Evolutionary conservation across 2,113 vertebrate genomes (phyloP).

Genomic region (Asarcornis scutulata): DNA sequence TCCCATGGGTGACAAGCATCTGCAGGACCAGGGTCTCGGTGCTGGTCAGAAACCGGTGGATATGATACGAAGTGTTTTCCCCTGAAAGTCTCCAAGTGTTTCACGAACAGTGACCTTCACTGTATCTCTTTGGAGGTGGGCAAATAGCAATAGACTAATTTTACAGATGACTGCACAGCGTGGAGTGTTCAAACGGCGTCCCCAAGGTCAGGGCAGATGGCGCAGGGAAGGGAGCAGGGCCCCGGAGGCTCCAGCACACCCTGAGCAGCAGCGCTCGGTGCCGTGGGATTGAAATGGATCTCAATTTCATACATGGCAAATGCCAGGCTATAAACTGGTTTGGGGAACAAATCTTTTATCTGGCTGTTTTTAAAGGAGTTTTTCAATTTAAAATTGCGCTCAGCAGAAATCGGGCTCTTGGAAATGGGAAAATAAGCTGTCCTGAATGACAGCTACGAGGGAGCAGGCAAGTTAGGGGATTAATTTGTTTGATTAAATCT

Average conservation of each 20-base stretch:
- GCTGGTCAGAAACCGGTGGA: not conserved
- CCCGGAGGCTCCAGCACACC: not conserved
- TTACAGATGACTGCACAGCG: slow-evolving; percentile 52
- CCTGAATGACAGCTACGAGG: slow-evolving; percentile 37
- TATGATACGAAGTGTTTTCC: accelerated
- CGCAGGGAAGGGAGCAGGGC: not conserved
- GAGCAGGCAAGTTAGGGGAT: slow-evolving; percentile 8
- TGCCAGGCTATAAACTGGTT: not conserved
- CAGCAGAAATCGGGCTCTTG: not conserved
- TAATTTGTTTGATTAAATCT: slow-evolving; percentile 70
- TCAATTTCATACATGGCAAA: slow-evolving; percentile 29
- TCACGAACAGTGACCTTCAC: not conserved
- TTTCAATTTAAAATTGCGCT: slow-evolving; percentile 45
- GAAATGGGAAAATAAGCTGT: slow-evolving; percentile 46
- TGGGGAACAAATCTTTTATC: slow-evolving; percentile 46
- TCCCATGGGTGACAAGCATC: accelerated
- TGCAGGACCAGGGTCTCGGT: not conserved
- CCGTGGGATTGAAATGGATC: slow-evolving; percentile 47
- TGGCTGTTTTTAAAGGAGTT: slow-evolving; percentile 16
- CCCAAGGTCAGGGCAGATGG: slow-evolving; percentile 30
- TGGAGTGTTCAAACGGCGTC: slow-evolving; percentile 21
- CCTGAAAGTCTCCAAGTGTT: not conserved
- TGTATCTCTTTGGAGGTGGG: not conserved
- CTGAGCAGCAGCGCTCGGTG: not conserved
- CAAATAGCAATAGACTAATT: slow-evolving; percentile 50